A percentile compares a stretch with the other conserved stretches of the same genome.
These are phyloP conservation scores for Polypedilum pembai DNA, from an alignment of 1,140 invertebrate genomes.

Conservation along the genomic window DNA sequence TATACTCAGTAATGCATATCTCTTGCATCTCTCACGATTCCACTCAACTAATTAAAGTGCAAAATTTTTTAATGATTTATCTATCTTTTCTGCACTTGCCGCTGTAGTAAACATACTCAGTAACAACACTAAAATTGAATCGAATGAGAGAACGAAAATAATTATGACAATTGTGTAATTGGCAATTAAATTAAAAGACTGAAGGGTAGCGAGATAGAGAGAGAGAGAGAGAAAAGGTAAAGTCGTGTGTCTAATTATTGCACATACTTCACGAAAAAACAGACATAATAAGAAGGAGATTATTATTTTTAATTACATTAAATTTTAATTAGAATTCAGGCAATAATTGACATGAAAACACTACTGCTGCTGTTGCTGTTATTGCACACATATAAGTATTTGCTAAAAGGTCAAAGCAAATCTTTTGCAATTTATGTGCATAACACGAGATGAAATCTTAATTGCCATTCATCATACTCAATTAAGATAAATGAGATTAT, in stretches of 20 bases:
- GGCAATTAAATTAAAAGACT: constrained; percentile 13
- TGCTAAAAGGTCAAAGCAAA: too few species aligned
- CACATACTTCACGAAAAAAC: not conserved
- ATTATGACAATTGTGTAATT: constrained; percentile 19
- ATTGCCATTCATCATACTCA: too few species aligned
- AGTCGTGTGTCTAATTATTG: constrained; percentile 9
- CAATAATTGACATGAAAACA: too few species aligned
- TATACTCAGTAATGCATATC: too few species aligned
- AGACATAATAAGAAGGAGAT: constrained; percentile 1
- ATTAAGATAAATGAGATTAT: too few species aligned
- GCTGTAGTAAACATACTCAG: not conserved
- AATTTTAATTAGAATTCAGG: constrained; percentile 4
- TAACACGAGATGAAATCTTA: too few species aligned
- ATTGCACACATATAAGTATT: too few species aligned
- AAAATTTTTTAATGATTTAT: constrained; percentile 8
- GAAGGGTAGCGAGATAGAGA: too few species aligned
- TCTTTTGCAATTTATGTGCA: too few species aligned
- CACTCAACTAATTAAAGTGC: not conserved
- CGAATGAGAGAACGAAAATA: not conserved
- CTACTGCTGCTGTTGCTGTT: too few species aligned
- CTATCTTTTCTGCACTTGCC: not conserved
- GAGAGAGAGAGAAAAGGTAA: too few species aligned
- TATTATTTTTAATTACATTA: not conserved
- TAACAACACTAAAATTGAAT: not conserved
- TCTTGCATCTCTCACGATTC: too few species aligned